These are phyloP conservation scores for Nesogale talazaci DNA, from an alignment of 2,113 vertebrate species.

Conservation along the genomic window DNA sequence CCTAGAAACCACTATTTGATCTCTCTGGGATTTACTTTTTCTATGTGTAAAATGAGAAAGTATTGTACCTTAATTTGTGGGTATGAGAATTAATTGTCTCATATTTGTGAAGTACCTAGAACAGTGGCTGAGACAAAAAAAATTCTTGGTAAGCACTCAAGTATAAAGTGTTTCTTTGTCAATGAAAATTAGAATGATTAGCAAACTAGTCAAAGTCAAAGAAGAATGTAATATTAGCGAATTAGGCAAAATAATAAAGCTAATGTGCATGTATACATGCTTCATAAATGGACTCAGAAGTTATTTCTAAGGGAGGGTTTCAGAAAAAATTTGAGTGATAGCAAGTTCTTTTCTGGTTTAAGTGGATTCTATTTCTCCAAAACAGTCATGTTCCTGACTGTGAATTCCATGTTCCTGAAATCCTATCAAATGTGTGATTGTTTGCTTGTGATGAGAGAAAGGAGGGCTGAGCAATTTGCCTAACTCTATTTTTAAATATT, in stretches of 20 bases:
- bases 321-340: too few relatives aligned
- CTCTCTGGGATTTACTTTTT: not conserved
- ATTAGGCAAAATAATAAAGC: not conserved
- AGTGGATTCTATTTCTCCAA: not conserved
- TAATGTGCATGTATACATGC: not conserved
- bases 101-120: not conserved
- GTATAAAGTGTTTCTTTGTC: not conserved
- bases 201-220: not conserved
- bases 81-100: not conserved
- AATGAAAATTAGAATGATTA: not conserved
- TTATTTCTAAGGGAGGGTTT: not conserved
- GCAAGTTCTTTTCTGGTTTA: not conserved
- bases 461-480: not conserved
- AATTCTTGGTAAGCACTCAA: not conserved
- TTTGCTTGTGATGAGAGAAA: too few relatives aligned
- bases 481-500: not conserved
- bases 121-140: too few relatives aligned
- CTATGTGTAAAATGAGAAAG: too few relatives aligned
- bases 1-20: not conserved
- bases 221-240: not conserved
- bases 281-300: not conserved
- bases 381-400: not conserved
- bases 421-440: too few relatives aligned
- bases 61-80: too few relatives aligned
- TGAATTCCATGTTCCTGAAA: not conserved